Percentiles rank a stretch among this genome's conserved stretches.
These are phyloP conservation scores for Xenopus laevis DNA, from an alignment of 2,113 vertebrate species.

Conservation along the genomic window DNA sequence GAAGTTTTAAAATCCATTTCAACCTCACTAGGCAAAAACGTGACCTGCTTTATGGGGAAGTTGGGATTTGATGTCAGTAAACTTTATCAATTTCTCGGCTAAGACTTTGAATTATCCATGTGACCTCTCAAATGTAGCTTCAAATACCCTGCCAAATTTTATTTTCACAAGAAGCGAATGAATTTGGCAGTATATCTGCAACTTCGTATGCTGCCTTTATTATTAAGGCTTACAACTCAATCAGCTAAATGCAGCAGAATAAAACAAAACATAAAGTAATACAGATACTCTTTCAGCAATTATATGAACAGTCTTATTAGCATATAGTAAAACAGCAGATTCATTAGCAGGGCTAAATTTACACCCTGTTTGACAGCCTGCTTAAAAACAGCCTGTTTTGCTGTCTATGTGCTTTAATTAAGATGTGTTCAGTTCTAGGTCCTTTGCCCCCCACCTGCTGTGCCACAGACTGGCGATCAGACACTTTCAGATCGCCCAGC, in stretches of 20 bases:
- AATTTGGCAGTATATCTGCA: too few relatives aligned
- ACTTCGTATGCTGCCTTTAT: too few relatives aligned
- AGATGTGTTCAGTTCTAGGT: conserved; percentile 75
- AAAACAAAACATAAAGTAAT: conserved; percentile 46
- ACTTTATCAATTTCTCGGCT: too few relatives aligned
- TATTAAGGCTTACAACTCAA: too few relatives aligned
- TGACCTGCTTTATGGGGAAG: too few relatives aligned
- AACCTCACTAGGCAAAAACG: too few relatives aligned
- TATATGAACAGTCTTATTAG: conserved; percentile 51
- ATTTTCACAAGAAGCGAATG: too few relatives aligned
- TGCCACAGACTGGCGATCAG: conserved; percentile 79
- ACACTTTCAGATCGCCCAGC: conserved; percentile 78
- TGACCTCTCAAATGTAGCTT: too few relatives aligned
- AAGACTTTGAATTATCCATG: too few relatives aligned
- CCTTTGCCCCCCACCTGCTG: conserved; percentile 59
- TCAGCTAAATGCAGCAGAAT: conserved; percentile 34
- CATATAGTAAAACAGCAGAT: conserved; percentile 58
- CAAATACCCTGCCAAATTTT: too few relatives aligned
- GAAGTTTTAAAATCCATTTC: too few relatives aligned
- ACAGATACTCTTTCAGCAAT: conserved; percentile 49
- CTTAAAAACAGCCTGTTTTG: conserved; percentile 77
- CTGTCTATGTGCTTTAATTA: conserved; percentile 85
- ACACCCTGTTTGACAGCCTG: conserved; percentile 59
- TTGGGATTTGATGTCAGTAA: too few relatives aligned
- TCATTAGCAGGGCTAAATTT: conserved; percentile 69